Evolutionary conservation across 2,888 invertebrate species (phyloP).

Genomic region (Meloe dianella): DNA sequence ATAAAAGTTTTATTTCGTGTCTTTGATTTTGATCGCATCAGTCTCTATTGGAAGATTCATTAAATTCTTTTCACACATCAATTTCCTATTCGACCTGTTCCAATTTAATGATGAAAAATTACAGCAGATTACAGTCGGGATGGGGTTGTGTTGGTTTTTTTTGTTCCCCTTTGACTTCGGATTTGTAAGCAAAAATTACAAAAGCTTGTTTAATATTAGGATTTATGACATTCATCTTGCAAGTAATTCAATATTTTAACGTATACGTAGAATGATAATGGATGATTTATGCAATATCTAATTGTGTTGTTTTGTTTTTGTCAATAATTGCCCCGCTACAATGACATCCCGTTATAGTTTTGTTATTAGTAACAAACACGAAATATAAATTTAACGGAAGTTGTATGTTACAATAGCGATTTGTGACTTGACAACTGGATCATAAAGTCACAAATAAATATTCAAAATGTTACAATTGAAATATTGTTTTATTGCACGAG

Average conservation of each 20-base stretch:
- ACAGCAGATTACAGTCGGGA: too few species aligned
- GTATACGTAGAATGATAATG: background rate
- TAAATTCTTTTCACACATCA: background rate
- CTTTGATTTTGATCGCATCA: background rate
- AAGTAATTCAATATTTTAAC: background rate
- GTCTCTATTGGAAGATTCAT: constrained; percentile 3
- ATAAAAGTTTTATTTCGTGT: background rate
- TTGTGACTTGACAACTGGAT: background rate
- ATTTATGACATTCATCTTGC: background rate
- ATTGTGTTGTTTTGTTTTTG: too few species aligned
- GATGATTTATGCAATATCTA: background rate
- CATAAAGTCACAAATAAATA: background rate
- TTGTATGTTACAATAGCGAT: background rate
- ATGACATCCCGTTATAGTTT: background rate
- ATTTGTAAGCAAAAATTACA: background rate
- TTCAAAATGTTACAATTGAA: background rate
- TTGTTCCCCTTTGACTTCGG: background rate
- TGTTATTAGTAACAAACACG: too few species aligned
- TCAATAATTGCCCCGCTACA: background rate
- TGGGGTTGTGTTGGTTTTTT: background rate
- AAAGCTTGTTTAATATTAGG: background rate
- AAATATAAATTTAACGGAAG: constrained; percentile 1
- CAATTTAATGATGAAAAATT: constrained; percentile 8
- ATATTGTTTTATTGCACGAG: background rate
- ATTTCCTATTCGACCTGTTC: background rate